These are phyloP conservation scores for Adoxophyes honmai DNA, from an alignment of 1,140 invertebrate genomes.

Conservation along the genomic window DNA sequence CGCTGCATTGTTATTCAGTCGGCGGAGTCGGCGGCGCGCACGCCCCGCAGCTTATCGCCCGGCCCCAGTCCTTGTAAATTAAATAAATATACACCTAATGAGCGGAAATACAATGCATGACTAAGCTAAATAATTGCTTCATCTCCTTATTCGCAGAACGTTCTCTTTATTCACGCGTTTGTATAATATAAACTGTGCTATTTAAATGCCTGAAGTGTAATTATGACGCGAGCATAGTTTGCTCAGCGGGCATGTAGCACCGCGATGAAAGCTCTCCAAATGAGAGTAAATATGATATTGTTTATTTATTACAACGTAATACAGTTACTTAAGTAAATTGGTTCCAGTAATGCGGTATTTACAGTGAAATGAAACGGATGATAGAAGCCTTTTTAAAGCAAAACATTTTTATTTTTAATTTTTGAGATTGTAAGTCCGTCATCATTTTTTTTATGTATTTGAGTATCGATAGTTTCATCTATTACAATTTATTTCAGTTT, in stretches of 20 bases:
- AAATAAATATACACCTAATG: constrained; percentile 76
- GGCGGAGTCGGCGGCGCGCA: constrained; percentile 58
- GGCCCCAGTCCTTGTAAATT: constrained; percentile 71
- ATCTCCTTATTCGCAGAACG: constrained; percentile 41
- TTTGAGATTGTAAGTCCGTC: no score
- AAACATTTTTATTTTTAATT: no score
- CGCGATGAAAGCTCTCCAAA: neutral
- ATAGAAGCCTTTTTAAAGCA: no score
- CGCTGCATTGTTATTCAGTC: constrained; percentile 72
- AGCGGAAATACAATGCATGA: constrained; percentile 71
- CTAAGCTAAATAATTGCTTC: constrained; percentile 64
- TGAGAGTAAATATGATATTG: no score
- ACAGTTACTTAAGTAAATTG: no score
- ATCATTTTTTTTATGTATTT: no score
- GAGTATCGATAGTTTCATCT: no score
- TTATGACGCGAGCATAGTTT: constrained; percentile 5
- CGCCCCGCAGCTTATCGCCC: constrained; percentile 69
- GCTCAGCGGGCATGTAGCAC: neutral
- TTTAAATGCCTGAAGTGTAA: neutral
- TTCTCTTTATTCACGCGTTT: constrained; percentile 17
- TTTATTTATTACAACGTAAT: no score
- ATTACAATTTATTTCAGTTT: no score
- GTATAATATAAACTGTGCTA: constrained; percentile 9
- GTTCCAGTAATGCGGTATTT: no score
- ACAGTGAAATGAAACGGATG: no score